These are phyloP conservation scores for Haliclona indistincta DNA, from an alignment of 37 sponge, comb jelly and placozoan genomes.

Conservation along the genomic window DNA sequence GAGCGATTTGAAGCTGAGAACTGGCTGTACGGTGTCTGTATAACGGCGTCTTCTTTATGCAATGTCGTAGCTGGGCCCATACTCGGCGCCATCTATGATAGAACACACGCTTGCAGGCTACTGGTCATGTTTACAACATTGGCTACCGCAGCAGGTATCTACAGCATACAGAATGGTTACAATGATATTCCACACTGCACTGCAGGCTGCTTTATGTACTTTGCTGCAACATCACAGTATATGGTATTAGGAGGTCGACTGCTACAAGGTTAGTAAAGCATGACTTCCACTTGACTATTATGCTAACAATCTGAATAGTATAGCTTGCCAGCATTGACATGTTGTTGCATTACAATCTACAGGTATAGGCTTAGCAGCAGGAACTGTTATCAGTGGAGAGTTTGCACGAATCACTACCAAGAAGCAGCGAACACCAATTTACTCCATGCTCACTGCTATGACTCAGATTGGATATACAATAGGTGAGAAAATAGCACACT, in stretches of 20 bases:
- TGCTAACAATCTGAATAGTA: too few relatives aligned
- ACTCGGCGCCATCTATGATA: conserved; percentile 53
- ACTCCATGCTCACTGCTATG: conserved; percentile 37
- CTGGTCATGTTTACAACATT: conserved; percentile 53
- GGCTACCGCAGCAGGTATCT: conserved; percentile 60
- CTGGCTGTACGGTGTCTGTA: conserved; percentile 62
- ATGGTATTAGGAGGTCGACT: conserved; percentile 52
- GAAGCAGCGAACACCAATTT: conserved; percentile 53
- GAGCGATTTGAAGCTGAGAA: conserved; percentile 30
- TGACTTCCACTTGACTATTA: neutral
- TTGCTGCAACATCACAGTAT: conserved; percentile 51
- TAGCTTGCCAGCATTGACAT: too few relatives aligned
- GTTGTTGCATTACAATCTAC: neutral
- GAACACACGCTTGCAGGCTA: conserved; percentile 31
- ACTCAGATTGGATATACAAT: conserved; percentile 54
- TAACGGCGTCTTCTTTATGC: conserved; percentile 55
- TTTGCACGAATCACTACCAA: conserved; percentile 55
- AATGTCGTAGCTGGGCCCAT: conserved; percentile 52
- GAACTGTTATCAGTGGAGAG: conserved; percentile 56
- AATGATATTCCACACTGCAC: neutral
- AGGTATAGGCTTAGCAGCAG: conserved; percentile 75
- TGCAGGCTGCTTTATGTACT: conserved; percentile 61
- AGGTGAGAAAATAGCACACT: too few relatives aligned
- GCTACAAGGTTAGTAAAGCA: neutral
- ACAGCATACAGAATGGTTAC: neutral